Evolutionary conservation across 2,797 vertebrate genomes (phyloP).

Genomic region (Phoxinus dragarum): DNA sequence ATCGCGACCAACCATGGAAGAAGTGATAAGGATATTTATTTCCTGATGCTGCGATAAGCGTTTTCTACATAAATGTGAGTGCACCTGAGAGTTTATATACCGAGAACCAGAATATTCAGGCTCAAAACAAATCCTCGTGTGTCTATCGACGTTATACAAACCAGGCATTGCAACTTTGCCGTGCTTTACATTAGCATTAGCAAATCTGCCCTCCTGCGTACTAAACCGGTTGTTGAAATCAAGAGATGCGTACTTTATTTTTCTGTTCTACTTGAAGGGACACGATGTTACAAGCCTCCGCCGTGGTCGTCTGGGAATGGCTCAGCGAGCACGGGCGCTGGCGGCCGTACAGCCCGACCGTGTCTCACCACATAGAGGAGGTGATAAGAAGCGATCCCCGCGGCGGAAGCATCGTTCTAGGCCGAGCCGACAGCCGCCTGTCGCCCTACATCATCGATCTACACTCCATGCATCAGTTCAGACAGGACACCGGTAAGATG

Average conservation of each 20-base stretch:
- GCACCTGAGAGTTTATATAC: background rate
- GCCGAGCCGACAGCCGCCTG: conserved; percentile 89
- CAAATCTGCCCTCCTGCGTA: background rate
- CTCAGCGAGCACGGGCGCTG: conserved; percentile 94
- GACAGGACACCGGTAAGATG: conserved; percentile 90
- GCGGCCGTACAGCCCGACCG: conserved; percentile 92
- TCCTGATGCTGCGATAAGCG: conserved; percentile 48
- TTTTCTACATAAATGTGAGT: conserved; percentile 55
- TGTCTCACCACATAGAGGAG: conserved; percentile 93
- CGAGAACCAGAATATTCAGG: background rate
- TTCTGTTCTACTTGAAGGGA: conserved; percentile 67
- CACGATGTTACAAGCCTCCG: conserved; percentile 88
- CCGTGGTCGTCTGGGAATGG: conserved; percentile 97
- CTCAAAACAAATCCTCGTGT: background rate
- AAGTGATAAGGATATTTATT: conserved; percentile 47
- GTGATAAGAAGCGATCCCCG: conserved; percentile 87
- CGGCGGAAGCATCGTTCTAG: conserved; percentile 90
- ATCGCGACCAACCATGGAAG: conserved; percentile 45
- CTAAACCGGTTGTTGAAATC: background rate
- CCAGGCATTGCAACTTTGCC: background rate
- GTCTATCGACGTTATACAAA: background rate
- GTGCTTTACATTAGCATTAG: background rate
- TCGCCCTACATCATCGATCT: conserved; percentile 92
- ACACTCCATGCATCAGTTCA: conserved; percentile 94
- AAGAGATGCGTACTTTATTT: background rate